These are phyloP conservation scores for Saxidomus purpurata DNA, from an alignment of 1,140 invertebrate genomes.

Conservation along the genomic window DNA sequence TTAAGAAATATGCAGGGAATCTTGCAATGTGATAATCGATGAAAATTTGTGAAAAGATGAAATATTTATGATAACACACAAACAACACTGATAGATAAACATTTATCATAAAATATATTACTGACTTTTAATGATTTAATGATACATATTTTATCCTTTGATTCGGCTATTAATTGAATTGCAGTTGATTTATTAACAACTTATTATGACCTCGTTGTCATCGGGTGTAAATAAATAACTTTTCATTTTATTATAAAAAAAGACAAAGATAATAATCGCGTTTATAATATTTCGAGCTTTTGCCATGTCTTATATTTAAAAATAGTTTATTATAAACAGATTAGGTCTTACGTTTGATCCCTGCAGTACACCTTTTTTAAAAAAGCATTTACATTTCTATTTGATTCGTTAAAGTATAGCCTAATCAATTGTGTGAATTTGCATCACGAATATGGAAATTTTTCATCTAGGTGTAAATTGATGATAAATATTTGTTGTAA, in stretches of 20 bases:
- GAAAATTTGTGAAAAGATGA: conserved; percentile 9
- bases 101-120: not conserved
- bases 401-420: too few relatives aligned
- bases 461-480: conserved; percentile 17
- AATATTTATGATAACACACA: conserved; percentile 2
- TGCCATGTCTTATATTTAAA: too few relatives aligned
- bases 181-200: too few relatives aligned
- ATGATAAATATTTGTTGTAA: not conserved
- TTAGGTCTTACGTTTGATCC: too few relatives aligned
- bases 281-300: too few relatives aligned
- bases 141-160: not conserved
- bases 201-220: too few relatives aligned
- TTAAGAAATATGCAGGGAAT: conserved; percentile 48
- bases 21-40: conserved; percentile 15
- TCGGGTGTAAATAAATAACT: too few relatives aligned
- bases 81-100: not conserved
- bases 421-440: not conserved
- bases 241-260: too few relatives aligned
- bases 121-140: not conserved
- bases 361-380: too few relatives aligned
- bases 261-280: too few relatives aligned
- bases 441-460: not conserved
- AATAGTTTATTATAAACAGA: too few relatives aligned
- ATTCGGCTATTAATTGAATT: not conserved
- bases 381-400: too few relatives aligned